Percentiles rank a stretch among this genome's conserved stretches.
Conservation (phyloP, 64 coral and sea anemone species). For the Montipora sp. region DNA sequence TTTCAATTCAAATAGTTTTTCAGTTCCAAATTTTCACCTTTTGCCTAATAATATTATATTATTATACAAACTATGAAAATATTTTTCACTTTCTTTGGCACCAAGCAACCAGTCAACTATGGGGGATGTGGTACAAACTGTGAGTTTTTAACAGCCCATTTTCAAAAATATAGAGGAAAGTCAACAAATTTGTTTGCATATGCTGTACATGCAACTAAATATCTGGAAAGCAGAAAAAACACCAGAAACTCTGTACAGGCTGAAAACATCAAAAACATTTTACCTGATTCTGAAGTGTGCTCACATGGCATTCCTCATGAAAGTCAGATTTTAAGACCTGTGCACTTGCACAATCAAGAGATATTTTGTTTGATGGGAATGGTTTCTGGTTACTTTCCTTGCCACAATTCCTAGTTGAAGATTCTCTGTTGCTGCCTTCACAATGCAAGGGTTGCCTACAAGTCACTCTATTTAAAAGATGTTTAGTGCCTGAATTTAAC, state of each 20-base stretch:
- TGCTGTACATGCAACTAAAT: too few relatives aligned
- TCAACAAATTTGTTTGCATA: too few relatives aligned
- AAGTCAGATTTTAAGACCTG: neutral
- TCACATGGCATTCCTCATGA: neutral
- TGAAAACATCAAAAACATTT: neutral
- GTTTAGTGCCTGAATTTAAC: neutral
- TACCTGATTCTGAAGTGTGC: neutral
- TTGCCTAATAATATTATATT: too few relatives aligned
- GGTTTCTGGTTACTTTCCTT: neutral
- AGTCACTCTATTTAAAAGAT: neutral
- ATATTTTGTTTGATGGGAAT: neutral
- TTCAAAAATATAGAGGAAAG: too few relatives aligned
- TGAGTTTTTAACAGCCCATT: too few relatives aligned
- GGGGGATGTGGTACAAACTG: too few relatives aligned
- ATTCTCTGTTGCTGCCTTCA: neutral
- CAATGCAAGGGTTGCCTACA: neutral
- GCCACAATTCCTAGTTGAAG: neutral
- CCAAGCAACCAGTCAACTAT: too few relatives aligned
- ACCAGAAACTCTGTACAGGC: neutral
- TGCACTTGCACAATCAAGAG: neutral
- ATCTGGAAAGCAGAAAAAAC: too few relatives aligned
- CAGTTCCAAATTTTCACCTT: too few relatives aligned
- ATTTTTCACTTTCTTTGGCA: too few relatives aligned
- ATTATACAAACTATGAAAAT: too few relatives aligned
- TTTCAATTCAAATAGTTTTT: too few relatives aligned